Percentiles rank a stretch among this genome's conserved stretches.
phyloP scores from a whole-genome alignment of 1,140 invertebrate genomes.

The Sweltsa coloradensis region DNA sequence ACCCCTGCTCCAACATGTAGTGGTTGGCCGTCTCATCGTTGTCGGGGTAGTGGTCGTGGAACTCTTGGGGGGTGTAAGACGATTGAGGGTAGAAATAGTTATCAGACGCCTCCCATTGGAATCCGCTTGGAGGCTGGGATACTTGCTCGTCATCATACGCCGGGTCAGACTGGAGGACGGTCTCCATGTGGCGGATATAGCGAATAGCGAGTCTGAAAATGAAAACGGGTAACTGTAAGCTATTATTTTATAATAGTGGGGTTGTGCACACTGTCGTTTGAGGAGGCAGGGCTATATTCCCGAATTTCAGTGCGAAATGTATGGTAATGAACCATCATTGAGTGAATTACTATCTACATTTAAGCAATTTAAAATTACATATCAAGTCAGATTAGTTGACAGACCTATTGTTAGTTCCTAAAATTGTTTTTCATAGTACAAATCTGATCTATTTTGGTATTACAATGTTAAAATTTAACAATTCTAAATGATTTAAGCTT shows the following conservation, averaged over 20 bases:
- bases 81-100: too few relatives aligned
- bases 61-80: too few relatives aligned
- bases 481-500: too few relatives aligned
- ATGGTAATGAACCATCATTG: neutral
- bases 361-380: neutral
- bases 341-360: neutral
- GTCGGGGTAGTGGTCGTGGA: too few relatives aligned
- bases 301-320: neutral
- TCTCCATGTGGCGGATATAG: constrained; percentile 65
- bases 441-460: too few relatives aligned
- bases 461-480: too few relatives aligned
- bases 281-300: neutral
- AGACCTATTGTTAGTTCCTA: neutral
- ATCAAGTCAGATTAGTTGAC: neutral
- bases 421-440: too few relatives aligned
- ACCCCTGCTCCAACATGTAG: too few relatives aligned
- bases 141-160: too few relatives aligned
- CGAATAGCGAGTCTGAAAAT: constrained; percentile 56
- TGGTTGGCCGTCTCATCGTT: too few relatives aligned
- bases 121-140: too few relatives aligned
- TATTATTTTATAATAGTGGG: neutral
- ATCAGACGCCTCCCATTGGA: too few relatives aligned
- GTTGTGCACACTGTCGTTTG: neutral
- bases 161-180: constrained; percentile 33
- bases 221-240: constrained; percentile 7